Evolutionary conservation across 2,888 invertebrate species (phyloP).

Genomic region (Acanthosepion pharaonis): DNA sequence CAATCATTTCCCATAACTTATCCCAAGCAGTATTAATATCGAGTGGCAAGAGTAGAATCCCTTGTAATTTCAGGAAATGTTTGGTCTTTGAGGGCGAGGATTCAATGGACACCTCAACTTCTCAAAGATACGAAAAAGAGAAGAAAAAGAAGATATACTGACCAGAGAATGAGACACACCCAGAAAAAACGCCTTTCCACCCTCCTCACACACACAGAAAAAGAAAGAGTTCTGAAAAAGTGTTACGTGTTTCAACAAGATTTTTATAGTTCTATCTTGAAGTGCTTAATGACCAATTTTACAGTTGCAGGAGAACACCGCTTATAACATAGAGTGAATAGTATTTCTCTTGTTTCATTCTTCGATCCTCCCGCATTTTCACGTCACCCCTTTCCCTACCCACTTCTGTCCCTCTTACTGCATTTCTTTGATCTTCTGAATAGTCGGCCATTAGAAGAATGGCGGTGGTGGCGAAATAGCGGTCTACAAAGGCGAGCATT

Average conservation of each 20-base stretch:
- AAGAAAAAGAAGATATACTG: neutral
- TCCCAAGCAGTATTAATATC: neutral
- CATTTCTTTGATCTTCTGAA: neutral
- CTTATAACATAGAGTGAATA: neutral
- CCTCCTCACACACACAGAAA: too few species aligned
- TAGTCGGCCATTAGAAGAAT: neutral
- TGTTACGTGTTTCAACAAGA: neutral
- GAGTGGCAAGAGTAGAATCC: neutral
- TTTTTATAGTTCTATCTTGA: neutral
- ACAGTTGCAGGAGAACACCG: neutral
- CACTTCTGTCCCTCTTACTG: neutral
- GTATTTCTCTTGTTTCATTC: neutral
- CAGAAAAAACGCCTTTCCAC: too few species aligned
- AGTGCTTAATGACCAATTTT: neutral
- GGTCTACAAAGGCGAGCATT: neutral
- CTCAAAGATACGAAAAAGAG: neutral
- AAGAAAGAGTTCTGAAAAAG: neutral
- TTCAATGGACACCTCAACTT: neutral
- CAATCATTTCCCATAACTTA: neutral
- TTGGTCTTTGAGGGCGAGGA: neutral
- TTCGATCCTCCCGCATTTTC: neutral
- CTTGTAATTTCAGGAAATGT: neutral
- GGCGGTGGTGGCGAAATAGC: neutral
- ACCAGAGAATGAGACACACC: neutral
- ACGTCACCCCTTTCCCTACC: neutral